These are phyloP conservation scores for Encarsia formosa DNA, from an alignment of 2,888 invertebrate genomes.

Conservation along the genomic window DNA sequence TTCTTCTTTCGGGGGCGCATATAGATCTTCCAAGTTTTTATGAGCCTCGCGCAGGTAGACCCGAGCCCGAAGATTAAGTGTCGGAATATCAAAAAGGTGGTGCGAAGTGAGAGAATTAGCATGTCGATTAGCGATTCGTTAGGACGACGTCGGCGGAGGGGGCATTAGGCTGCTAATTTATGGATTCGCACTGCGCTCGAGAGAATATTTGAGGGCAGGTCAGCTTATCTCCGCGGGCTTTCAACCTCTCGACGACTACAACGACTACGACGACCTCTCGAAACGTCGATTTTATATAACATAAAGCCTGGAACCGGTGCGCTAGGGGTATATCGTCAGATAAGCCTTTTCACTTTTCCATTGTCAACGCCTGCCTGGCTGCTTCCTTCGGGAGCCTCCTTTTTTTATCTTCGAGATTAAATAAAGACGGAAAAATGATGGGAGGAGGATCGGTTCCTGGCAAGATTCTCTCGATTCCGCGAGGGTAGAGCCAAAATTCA, in stretches of 20 bases:
- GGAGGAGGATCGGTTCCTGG: not conserved
- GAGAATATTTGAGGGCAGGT: no score
- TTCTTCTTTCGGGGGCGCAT: constrained; percentile 6
- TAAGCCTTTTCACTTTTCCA: constrained; percentile 12
- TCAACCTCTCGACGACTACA: no score
- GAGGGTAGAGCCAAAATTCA: no score
- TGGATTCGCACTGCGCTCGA: constrained; percentile 4
- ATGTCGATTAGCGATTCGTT: not conserved
- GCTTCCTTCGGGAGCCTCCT: no score
- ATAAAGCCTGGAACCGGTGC: not conserved
- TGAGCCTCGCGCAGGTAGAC: not conserved
- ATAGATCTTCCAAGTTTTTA: not conserved
- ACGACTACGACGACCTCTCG: no score
- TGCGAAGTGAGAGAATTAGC: not conserved
- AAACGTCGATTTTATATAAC: no score
- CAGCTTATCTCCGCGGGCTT: no score
- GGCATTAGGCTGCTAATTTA: constrained; percentile 19
- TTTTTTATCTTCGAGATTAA: no score
- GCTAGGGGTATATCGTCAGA: not conserved
- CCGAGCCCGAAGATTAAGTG: not conserved
- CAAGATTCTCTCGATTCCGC: not conserved
- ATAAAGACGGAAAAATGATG: no score
- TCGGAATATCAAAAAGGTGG: constrained; percentile 6
- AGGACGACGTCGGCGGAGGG: not conserved
- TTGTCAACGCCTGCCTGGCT: not conserved